A percentile compares a stretch with the other conserved stretches of the same genome.
phyloP scores from a whole-genome alignment of 2,797 vertebrate species.

The Bradypus variegatus region DNA sequence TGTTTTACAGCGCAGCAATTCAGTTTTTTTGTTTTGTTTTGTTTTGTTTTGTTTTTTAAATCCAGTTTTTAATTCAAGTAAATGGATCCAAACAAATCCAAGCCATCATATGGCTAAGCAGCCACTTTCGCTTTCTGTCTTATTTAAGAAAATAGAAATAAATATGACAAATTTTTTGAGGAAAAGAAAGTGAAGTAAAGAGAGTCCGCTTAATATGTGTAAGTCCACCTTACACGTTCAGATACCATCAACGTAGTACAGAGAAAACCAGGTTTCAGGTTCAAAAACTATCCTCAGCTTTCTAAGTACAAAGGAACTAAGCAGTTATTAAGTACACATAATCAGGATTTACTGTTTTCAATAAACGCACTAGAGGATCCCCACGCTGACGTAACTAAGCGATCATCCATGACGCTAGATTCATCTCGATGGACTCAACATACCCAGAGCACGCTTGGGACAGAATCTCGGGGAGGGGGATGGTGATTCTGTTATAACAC shows the following conservation, averaged over 20 bases:
- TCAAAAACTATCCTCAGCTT: background rate
- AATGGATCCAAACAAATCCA: background rate
- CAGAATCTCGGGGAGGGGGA: background rate
- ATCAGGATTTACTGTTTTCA: background rate
- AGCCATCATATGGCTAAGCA: background rate
- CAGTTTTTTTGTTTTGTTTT: too few species aligned
- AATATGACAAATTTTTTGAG: background rate
- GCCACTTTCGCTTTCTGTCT: background rate
- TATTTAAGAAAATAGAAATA: background rate
- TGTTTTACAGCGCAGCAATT: background rate
- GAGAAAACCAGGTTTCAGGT: background rate
- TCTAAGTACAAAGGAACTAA: background rate
- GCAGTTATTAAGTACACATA: background rate
- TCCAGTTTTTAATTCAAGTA: too few species aligned
- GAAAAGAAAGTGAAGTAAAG: background rate
- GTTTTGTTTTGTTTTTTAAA: too few species aligned
- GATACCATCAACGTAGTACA: background rate
- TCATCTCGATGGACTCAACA: background rate
- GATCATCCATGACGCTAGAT: too few species aligned
- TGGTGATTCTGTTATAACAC: background rate
- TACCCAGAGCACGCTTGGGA: too few species aligned
- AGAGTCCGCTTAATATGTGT: background rate
- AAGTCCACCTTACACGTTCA: background rate
- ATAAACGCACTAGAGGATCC: background rate
- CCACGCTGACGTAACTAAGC: background rate